These are phyloP conservation scores for Falco concolor DNA, from an alignment of 2,797 vertebrate genomes.

Conservation along the genomic window DNA sequence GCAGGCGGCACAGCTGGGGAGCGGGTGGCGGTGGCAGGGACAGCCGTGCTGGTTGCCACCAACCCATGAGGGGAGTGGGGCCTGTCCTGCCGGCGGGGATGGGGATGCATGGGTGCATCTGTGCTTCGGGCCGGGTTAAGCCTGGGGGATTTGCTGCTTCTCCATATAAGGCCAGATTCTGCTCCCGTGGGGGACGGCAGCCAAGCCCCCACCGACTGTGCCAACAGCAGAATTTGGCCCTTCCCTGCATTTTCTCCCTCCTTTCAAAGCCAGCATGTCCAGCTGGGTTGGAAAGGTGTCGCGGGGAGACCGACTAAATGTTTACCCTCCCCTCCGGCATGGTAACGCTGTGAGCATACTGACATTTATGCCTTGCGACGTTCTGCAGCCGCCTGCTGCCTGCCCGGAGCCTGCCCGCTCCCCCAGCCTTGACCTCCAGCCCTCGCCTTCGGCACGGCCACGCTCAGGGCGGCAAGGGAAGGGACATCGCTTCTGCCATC, in stretches of 20 bases:
- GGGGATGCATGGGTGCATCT: neutral
- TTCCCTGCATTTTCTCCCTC: neutral
- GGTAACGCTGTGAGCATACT: neutral
- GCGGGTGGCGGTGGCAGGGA: neutral
- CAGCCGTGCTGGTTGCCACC: neutral
- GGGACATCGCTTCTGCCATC: neutral
- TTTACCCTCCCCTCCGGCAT: neutral
- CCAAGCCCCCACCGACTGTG: neutral
- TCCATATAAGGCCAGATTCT: slow-evolving; percentile 50
- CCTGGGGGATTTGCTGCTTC: neutral
- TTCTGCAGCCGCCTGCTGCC: neutral
- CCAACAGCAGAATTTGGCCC: neutral
- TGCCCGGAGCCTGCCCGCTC: neutral
- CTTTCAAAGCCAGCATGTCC: neutral
- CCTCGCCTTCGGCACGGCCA: accelerated
- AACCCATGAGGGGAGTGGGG: accelerated
- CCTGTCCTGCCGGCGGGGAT: neutral
- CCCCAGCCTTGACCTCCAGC: neutral
- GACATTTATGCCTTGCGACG: neutral
- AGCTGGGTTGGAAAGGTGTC: neutral
- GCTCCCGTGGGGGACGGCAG: neutral
- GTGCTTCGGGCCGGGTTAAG: neutral
- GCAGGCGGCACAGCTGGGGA: neutral
- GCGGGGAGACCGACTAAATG: neutral
- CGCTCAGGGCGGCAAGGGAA: accelerated